phyloP scores from a whole-genome alignment of 2,797 vertebrate species.

The Acipenser transmontanus region DNA sequence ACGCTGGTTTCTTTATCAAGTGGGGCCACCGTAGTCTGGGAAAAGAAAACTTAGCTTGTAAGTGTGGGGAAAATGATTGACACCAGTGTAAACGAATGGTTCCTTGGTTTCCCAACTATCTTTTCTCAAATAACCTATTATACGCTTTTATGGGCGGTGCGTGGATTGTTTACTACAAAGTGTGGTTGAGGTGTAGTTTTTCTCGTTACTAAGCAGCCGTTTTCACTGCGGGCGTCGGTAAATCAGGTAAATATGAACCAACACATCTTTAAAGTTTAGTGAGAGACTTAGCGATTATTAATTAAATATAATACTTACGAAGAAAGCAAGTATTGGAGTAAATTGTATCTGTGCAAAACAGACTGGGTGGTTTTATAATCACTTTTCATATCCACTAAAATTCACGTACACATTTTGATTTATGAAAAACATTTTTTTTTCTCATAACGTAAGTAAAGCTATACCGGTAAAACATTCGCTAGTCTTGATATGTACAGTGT shows the following conservation, averaged over 20 bases:
- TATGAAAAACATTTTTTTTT: too few relatives aligned
- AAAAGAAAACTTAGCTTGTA: not conserved
- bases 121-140: not conserved
- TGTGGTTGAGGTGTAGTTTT: constrained; percentile 48
- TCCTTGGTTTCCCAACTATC: not conserved
- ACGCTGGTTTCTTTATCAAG: constrained; percentile 1
- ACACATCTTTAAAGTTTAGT: not conserved
- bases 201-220: constrained; percentile 61
- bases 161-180: constrained; percentile 18
- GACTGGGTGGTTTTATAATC: too few relatives aligned
- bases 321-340: too few relatives aligned
- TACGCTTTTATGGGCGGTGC: too few relatives aligned
- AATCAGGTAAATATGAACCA: not conserved
- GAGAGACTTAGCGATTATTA: too few relatives aligned
- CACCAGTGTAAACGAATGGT: constrained; percentile 25
- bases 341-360: too few relatives aligned
- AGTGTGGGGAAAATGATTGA: constrained; percentile 32
- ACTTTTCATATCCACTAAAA: too few relatives aligned
- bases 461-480: too few relatives aligned
- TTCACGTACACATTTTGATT: too few relatives aligned
- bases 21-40: constrained; percentile 31
- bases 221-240: not conserved
- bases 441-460: too few relatives aligned
- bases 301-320: too few relatives aligned
- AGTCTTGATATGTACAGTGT: too few relatives aligned